phyloP scores from a whole-genome alignment of 1,140 invertebrate species.

The Archivesica marissinica region DNA sequence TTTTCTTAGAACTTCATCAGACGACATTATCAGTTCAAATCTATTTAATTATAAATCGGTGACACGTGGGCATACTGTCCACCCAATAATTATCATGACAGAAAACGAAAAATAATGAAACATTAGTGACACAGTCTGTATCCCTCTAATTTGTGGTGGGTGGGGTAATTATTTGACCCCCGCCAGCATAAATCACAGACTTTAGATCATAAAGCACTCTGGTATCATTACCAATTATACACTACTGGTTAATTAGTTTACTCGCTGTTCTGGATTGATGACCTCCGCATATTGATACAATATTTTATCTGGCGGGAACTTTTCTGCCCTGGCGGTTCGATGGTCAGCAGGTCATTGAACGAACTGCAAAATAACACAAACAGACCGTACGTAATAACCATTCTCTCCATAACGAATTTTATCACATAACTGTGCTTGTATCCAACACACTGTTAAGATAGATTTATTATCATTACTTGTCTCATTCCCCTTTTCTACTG shows the following conservation, averaged over 20 bases:
- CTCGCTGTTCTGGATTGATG: constrained; percentile 6
- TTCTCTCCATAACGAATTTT: no score
- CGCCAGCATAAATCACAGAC: constrained; percentile 50
- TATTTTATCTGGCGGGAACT: constrained; percentile 20
- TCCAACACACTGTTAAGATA: no score
- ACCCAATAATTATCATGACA: constrained; percentile 40
- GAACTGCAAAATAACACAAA: no score
- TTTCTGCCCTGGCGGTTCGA: background rate
- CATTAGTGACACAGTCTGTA: constrained; percentile 49
- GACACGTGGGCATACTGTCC: constrained; percentile 59
- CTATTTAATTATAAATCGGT: constrained; percentile 60
- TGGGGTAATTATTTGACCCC: constrained; percentile 65
- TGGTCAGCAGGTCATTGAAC: background rate
- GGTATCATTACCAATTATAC: constrained; percentile 60
- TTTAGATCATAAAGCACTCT: constrained; percentile 51
- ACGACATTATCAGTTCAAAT: constrained; percentile 37
- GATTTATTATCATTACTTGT: no score
- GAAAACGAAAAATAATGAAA: constrained; percentile 45
- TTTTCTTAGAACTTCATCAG: constrained; percentile 1
- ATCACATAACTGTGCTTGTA: no score
- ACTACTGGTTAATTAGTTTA: constrained; percentile 50
- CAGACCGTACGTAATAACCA: no score
- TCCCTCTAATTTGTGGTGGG: constrained; percentile 63
- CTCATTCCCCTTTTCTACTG: no score
- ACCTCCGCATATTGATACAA: constrained; percentile 36